These are phyloP conservation scores for Propithecus coquereli DNA, from an alignment of 2,113 vertebrate genomes.

Conservation along the genomic window DNA sequence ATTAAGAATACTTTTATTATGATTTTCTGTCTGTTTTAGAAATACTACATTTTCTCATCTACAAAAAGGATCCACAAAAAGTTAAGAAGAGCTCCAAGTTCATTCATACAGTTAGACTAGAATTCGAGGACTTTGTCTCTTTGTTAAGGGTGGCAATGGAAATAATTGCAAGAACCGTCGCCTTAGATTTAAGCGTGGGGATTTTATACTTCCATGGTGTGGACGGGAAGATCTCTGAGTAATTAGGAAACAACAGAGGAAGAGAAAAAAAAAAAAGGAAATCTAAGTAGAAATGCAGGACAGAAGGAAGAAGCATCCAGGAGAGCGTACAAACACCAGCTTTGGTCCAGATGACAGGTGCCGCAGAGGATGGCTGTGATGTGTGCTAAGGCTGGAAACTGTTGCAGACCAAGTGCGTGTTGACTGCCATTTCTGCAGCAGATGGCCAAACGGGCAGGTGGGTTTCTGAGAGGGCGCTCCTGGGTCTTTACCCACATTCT, in stretches of 20 bases:
- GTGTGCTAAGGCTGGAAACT: background rate
- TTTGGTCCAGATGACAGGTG: background rate
- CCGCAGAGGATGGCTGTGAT: background rate
- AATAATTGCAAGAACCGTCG: background rate
- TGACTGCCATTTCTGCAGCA: background rate
- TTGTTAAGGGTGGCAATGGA: background rate
- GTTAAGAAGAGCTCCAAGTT: background rate
- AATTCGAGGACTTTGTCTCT: background rate
- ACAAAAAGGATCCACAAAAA: background rate
- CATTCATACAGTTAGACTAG: background rate
- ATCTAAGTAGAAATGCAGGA: background rate
- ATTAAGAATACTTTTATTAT: background rate
- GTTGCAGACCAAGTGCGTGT: background rate
- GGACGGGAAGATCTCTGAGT: background rate
- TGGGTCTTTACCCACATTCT: background rate
- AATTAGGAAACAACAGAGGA: background rate
- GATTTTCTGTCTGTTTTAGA: background rate
- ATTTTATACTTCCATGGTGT: background rate
- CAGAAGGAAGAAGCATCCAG: background rate
- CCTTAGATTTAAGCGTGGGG: background rate
- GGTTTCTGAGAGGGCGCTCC: background rate
- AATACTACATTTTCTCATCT: background rate
- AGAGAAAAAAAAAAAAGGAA: background rate
- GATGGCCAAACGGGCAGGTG: conserved; percentile 2
- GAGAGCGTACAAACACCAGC: background rate